Conservation (phyloP, 2,797 vertebrate genomes). For the Macrochelys suwanniensis region DNA sequence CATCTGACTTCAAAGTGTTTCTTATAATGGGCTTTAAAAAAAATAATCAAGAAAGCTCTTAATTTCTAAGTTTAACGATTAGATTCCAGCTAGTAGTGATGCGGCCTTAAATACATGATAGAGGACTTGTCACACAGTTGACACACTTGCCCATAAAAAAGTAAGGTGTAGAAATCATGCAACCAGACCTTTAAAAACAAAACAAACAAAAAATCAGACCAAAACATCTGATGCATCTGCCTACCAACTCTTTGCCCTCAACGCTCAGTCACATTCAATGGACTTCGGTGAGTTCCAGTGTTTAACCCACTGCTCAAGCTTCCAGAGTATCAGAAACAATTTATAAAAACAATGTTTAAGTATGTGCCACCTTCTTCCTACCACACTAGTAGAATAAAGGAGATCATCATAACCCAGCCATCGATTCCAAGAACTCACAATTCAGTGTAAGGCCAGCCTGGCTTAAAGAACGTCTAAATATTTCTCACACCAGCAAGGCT, state of each 20-base stretch:
- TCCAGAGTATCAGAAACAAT: not conserved
- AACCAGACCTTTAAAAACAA: not conserved
- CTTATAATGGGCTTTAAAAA: not conserved
- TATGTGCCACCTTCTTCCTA: not conserved
- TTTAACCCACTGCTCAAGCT: not conserved
- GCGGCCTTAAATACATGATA: not conserved
- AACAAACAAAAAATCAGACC: not conserved
- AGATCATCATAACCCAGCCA: not conserved
- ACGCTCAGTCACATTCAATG: not conserved
- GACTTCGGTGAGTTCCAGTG: not conserved
- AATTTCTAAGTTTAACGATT: not conserved
- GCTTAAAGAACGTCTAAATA: not conserved
- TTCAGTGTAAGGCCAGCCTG: not conserved
- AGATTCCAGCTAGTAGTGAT: not conserved
- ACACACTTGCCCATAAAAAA: conserved; percentile 49
- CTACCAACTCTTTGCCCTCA: too few relatives aligned
- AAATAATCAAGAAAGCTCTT: not conserved
- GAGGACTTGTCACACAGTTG: not conserved
- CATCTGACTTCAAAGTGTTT: not conserved
- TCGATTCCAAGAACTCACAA: not conserved
- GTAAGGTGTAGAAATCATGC: conserved; percentile 10
- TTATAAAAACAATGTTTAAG: not conserved
- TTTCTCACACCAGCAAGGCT: not conserved
- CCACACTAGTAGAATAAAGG: not conserved
- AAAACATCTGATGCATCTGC: not conserved